Conservation (phyloP, 2,888 invertebrate genomes). For the Homarus gammarus region DNA sequence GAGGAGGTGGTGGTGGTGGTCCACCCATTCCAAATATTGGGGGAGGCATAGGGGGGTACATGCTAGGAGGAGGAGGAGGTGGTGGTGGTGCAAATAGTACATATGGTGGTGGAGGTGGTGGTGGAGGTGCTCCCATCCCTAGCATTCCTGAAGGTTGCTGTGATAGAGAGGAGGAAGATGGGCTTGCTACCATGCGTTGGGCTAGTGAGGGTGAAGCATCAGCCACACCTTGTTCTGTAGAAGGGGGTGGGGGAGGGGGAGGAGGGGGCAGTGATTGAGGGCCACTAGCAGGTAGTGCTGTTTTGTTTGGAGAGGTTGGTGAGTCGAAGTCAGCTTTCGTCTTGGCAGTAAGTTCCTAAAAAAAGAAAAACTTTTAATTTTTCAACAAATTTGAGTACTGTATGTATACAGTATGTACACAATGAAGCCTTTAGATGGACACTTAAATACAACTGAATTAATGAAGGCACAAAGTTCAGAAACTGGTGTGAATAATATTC, state of each 20-base stretch:
- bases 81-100: too few relatives aligned
- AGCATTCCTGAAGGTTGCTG: slow-evolving; percentile 48
- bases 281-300: not conserved
- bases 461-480: not conserved
- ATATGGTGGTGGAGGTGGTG: slow-evolving; percentile 56
- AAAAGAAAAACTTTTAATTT: too few relatives aligned
- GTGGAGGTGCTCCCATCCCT: slow-evolving; percentile 75
- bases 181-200: slow-evolving; percentile 56
- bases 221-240: slow-evolving; percentile 54
- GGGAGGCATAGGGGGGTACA: slow-evolving; percentile 59
- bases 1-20: slow-evolving; percentile 76
- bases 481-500: not conserved
- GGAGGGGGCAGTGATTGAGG: slow-evolving; percentile 39
- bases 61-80: slow-evolving; percentile 77
- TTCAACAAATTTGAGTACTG: not conserved
- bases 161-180: slow-evolving; percentile 71
- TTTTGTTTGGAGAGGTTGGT: slow-evolving; percentile 77
- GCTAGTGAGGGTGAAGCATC: slow-evolving; percentile 70
- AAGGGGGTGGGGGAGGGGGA: slow-evolving; percentile 61
- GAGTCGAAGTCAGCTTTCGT: slow-evolving; percentile 82
- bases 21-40: slow-evolving; percentile 30
- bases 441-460: not conserved
- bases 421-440: not conserved
- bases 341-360: slow-evolving; percentile 81
- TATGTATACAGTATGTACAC: not conserved